Conservation (phyloP, 1,140 invertebrate genomes). For the Eriocheir sinensis region DNA sequence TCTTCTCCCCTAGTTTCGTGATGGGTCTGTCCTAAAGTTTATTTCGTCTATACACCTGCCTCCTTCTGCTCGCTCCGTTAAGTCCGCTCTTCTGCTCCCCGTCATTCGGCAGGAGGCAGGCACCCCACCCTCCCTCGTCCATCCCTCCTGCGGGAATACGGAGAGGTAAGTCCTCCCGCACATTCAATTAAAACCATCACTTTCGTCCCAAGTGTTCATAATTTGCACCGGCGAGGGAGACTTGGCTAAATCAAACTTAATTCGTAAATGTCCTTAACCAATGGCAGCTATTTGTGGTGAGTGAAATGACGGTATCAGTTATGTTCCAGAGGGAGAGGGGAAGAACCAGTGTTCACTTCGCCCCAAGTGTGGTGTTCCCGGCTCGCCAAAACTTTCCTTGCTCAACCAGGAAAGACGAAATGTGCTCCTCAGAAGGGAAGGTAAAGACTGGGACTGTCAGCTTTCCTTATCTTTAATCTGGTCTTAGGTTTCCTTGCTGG, state of each 20-base stretch:
- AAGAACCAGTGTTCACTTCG: neutral
- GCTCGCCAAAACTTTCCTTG: slow-evolving; percentile 1
- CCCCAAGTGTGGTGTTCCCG: neutral
- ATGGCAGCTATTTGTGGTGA: slow-evolving; percentile 72
- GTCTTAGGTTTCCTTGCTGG: neutral
- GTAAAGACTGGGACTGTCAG: neutral
- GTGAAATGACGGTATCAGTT: slow-evolving; percentile 48
- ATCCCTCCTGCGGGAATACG: slow-evolving; percentile 48
- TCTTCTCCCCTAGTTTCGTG: neutral
- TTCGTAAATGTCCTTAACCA: slow-evolving; percentile 67
- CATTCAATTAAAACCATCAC: slow-evolving; percentile 74
- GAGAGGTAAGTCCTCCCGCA: slow-evolving; percentile 63
- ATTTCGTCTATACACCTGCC: too few species aligned
- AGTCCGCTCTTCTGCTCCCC: neutral
- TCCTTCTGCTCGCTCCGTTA: too few species aligned
- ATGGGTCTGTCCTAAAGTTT: too few species aligned
- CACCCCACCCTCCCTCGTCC: slow-evolving; percentile 19
- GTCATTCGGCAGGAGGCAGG: neutral
- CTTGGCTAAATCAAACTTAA: slow-evolving; percentile 75
- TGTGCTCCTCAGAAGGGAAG: neutral
- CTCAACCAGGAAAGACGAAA: neutral
- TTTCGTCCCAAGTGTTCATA: slow-evolving; percentile 71
- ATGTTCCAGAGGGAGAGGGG: slow-evolving; percentile 45
- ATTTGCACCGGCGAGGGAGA: slow-evolving; percentile 57
- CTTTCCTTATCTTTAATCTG: neutral